Percentiles rank a stretch among this genome's conserved stretches.
Evolutionary conservation across 2,888 invertebrate genomes (phyloP).

Genomic region (Lasioglossum vierecki): DNA sequence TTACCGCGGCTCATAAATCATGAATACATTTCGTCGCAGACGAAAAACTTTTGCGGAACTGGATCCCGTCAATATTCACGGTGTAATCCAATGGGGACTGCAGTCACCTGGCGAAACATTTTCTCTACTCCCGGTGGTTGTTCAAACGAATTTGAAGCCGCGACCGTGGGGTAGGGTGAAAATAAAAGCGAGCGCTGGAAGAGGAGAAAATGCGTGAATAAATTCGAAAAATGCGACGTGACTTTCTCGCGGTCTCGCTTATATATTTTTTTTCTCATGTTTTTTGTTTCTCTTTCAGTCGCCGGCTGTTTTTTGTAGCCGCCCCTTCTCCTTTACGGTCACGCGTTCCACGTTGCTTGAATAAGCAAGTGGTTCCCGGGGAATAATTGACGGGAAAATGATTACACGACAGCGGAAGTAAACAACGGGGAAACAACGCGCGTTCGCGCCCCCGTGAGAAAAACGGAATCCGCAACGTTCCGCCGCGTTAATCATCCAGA

Average conservation of each 20-base stretch:
- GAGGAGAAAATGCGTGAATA: constrained; percentile 1
- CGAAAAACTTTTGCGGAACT: not conserved
- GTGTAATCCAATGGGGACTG: not conserved
- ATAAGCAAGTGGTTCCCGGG: constrained; percentile 4
- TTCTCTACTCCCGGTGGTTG: not conserved
- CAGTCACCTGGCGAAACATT: constrained; percentile 10
- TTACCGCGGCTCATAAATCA: constrained; percentile 13
- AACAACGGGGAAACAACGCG: constrained; percentile 26
- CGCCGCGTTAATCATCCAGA: constrained; percentile 50
- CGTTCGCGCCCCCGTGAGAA: not conserved
- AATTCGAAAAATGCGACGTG: constrained; percentile 13
- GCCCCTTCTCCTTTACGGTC: not conserved
- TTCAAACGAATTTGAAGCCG: constrained; percentile 18
- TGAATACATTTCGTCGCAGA: not conserved
- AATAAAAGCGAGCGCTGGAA: not conserved
- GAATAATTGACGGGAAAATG: constrained; percentile 46
- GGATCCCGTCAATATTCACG: constrained; percentile 25
- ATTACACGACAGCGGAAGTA: constrained; percentile 18
- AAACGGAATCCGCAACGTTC: constrained; percentile 34
- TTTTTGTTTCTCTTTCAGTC: not conserved
- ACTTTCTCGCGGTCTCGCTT: not conserved
- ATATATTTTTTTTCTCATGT: not conserved
- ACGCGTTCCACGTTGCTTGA: constrained; percentile 16
- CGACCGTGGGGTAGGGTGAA: not conserved
- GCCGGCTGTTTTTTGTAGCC: not conserved